These are phyloP conservation scores for Molossus molossus DNA, from an alignment of 2,797 vertebrate species.

Conservation along the genomic window DNA sequence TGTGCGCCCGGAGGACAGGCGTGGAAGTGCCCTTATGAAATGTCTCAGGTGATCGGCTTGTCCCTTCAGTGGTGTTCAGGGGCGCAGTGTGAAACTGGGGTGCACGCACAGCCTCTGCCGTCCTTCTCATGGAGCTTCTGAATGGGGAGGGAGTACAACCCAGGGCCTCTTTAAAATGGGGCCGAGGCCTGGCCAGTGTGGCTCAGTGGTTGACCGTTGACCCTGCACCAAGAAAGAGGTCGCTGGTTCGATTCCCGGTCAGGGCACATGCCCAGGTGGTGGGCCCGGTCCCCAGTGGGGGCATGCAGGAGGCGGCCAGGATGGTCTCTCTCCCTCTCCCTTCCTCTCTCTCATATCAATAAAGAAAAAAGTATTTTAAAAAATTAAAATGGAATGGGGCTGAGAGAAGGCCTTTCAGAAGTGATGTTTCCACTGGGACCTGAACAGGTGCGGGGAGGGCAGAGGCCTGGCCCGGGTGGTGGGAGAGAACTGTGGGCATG, in stretches of 20 bases:
- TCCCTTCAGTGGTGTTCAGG: not conserved
- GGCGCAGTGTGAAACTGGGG: not conserved
- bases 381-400: not conserved
- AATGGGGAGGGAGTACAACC: too few relatives aligned
- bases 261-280: too few relatives aligned
- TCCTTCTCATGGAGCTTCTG: not conserved
- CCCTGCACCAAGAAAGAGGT: too few relatives aligned
- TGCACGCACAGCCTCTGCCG: not conserved
- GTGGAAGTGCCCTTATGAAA: not conserved
- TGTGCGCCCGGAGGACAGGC: not conserved
- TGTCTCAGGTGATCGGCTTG: not conserved
- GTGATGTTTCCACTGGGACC: not conserved
- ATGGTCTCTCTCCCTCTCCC: too few relatives aligned
- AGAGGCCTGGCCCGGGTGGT: not conserved
- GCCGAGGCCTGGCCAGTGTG: too few relatives aligned
- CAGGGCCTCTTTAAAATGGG: too few relatives aligned
- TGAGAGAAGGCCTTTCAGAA: not conserved
- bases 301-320: too few relatives aligned
- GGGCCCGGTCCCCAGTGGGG: too few relatives aligned
- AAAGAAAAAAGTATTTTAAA: not conserved
- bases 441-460: not conserved
- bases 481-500: not conserved
- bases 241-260: too few relatives aligned
- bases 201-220: too few relatives aligned
- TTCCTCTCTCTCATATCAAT: too few relatives aligned